These are phyloP conservation scores for Mionectes macconnelli DNA, from an alignment of 2,113 vertebrate species.

Conservation along the genomic window DNA sequence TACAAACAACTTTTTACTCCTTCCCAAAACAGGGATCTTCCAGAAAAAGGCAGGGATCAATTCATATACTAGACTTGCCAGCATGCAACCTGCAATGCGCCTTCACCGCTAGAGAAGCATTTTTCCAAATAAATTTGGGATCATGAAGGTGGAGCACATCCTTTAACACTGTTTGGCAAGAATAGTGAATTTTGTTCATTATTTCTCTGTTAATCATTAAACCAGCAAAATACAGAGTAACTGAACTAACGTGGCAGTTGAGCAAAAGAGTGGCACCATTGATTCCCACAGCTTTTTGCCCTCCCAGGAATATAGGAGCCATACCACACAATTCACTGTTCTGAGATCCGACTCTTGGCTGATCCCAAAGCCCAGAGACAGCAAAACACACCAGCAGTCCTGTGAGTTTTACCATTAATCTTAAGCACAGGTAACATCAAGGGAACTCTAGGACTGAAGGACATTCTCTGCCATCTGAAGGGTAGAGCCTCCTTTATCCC, in stretches of 20 bases:
- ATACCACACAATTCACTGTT: not conserved
- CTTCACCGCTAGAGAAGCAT: not conserved
- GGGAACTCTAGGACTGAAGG: not conserved
- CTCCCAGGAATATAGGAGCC: not conserved
- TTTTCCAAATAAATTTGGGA: not conserved
- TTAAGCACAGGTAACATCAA: not conserved
- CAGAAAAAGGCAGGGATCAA: not conserved
- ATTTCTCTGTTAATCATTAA: not conserved
- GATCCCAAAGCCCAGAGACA: not conserved
- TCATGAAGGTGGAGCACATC: not conserved
- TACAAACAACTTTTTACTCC: not conserved
- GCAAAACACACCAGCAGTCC: not conserved
- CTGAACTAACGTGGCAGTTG: not conserved
- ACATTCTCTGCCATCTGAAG: not conserved
- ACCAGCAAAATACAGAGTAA: not conserved
- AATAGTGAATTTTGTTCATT: not conserved
- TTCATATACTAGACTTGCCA: accelerated
- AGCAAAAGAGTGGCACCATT: not conserved
- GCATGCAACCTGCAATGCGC: not conserved
- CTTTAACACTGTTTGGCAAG: not conserved
- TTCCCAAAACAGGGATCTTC: not conserved
- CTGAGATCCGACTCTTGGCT: not conserved
- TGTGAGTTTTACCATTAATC: not conserved
- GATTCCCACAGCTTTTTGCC: not conserved
- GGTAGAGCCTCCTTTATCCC: not conserved